A percentile compares a stretch with the other conserved stretches of the same genome.
Evolutionary conservation across 2,888 invertebrate species (phyloP).

Genomic region (Andrena marginata): DNA sequence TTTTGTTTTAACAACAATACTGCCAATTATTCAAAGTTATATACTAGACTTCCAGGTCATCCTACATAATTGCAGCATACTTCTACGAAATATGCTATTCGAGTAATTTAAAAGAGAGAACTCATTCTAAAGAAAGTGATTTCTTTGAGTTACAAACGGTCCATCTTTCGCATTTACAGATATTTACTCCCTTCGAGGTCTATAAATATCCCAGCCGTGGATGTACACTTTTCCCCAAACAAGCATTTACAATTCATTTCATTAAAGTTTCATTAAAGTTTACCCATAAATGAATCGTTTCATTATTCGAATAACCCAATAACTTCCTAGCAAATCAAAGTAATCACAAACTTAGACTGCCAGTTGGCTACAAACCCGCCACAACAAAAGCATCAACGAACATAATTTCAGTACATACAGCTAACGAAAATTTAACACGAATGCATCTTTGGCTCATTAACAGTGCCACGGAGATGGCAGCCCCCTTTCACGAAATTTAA

Average conservation of each 20-base stretch:
- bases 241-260: slow-evolving; percentile 14
- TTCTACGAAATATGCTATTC: slow-evolving; percentile 27
- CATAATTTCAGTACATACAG: not conserved
- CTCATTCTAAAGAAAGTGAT: slow-evolving; percentile 1
- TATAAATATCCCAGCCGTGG: slow-evolving; percentile 15
- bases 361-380: slow-evolving; percentile 15
- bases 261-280: not conserved
- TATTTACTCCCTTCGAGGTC: not conserved
- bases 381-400: not conserved
- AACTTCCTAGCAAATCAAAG: slow-evolving; percentile 16
- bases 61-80: slow-evolving; percentile 22
- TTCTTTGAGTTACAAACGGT: slow-evolving; percentile 5
- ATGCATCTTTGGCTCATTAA: not conserved
- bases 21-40: slow-evolving; percentile 17
- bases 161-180: slow-evolving; percentile 6
- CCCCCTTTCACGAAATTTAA: too few species aligned
- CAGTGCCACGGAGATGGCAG: too few species aligned
- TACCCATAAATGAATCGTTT: not conserved
- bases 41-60: slow-evolving; percentile 26
- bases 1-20: slow-evolving; percentile 15
- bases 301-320: not conserved
- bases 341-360: slow-evolving; percentile 34
- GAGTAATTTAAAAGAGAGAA: slow-evolving; percentile 4
- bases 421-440: slow-evolving; percentile 1
- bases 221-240: slow-evolving; percentile 3